These are phyloP conservation scores for Trilocha varians DNA, from an alignment of 2,888 invertebrate genomes.

Conservation along the genomic window DNA sequence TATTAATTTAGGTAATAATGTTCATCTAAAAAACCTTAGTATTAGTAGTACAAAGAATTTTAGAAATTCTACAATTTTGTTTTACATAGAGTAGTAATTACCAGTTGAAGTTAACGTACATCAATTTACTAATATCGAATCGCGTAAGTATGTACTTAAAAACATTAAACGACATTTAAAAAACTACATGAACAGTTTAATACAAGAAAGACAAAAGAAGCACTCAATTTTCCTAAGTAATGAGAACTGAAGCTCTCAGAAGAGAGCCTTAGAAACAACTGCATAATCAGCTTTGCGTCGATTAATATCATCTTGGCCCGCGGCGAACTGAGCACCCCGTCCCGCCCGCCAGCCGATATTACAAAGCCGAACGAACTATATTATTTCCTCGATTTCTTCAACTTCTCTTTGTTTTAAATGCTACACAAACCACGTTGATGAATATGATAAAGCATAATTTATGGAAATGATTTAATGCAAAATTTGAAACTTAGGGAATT, in stretches of 20 bases:
- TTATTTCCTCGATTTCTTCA: slow-evolving; percentile 60
- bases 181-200: background rate
- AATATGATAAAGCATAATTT: slow-evolving; percentile 9
- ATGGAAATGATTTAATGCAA: too few species aligned
- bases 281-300: slow-evolving; percentile 66
- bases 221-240: slow-evolving; percentile 22
- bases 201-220: slow-evolving; percentile 1
- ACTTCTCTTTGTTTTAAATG: slow-evolving; percentile 54
- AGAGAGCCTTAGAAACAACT: slow-evolving; percentile 45
- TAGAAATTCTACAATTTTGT: too few species aligned
- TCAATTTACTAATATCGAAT: background rate
- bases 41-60: too few species aligned
- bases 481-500: too few species aligned
- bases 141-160: background rate
- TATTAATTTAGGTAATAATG: too few species aligned
- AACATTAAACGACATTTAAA: background rate
- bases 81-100: background rate
- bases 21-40: too few species aligned
- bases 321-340: slow-evolving; percentile 27
- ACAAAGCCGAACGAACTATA: slow-evolving; percentile 64
- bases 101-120: background rate
- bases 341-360: slow-evolving; percentile 53
- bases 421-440: slow-evolving; percentile 26
- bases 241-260: slow-evolving; percentile 39
- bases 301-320: slow-evolving; percentile 61